Evolutionary conservation across 2,888 invertebrate genomes (phyloP).

Genomic region (Perithous albicinctus): DNA sequence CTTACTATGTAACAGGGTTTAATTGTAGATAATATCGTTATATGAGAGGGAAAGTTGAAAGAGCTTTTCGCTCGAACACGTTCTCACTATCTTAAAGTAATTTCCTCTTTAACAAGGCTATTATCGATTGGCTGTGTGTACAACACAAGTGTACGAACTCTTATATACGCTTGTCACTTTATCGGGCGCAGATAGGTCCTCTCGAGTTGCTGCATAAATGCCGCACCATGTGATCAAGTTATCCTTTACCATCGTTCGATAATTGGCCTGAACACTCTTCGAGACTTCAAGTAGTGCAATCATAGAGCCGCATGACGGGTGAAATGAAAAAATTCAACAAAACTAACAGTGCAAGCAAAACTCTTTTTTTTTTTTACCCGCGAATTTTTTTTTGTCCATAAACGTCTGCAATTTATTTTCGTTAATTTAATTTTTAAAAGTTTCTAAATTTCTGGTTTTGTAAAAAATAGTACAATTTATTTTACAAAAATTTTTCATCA

Average conservation of each 20-base stretch:
- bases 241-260: conserved; percentile 25
- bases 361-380: too few relatives aligned
- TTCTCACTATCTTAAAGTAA: conserved; percentile 43
- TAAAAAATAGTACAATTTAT: too few relatives aligned
- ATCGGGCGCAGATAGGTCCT: conserved; percentile 48
- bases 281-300: not conserved
- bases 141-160: too few relatives aligned
- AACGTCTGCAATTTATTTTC: too few relatives aligned
- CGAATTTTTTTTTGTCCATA: too few relatives aligned
- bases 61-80: conserved; percentile 23
- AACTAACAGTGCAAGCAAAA: too few relatives aligned
- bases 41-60: conserved; percentile 18
- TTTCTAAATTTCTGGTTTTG: too few relatives aligned
- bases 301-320: not conserved
- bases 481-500: too few relatives aligned
- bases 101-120: conserved; percentile 50
- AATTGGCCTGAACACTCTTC: not conserved
- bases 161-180: conserved; percentile 30
- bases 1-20: not conserved
- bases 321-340: too few relatives aligned
- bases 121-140: conserved; percentile 30
- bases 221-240: conserved; percentile 64
- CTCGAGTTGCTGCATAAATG: conserved; percentile 56
- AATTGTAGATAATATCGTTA: conserved; percentile 38
- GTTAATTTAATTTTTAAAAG: too few relatives aligned